A percentile compares a stretch with the other conserved stretches of the same genome.
These are phyloP conservation scores for Ceratothoa steindachneri DNA, from an alignment of 2,888 invertebrate species.

Conservation along the genomic window DNA sequence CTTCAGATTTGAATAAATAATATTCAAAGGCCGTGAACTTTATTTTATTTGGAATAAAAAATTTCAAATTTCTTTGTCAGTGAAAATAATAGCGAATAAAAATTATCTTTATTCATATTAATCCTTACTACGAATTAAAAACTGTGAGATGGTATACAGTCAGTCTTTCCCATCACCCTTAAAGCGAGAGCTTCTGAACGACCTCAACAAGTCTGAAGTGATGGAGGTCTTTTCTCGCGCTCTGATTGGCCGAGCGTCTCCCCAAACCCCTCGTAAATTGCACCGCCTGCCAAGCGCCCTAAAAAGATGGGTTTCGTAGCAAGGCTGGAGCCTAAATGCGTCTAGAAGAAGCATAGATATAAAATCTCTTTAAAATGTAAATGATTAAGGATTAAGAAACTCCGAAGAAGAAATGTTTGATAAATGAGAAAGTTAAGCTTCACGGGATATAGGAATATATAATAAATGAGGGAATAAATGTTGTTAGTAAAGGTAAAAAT, in stretches of 20 bases:
- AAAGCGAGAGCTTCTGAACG: not conserved
- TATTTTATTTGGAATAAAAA: not conserved
- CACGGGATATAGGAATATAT: not conserved
- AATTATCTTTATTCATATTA: not conserved
- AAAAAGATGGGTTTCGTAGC: not conserved
- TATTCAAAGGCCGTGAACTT: not conserved
- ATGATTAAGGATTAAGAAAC: slow-evolving; percentile 11
- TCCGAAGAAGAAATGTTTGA: not conserved
- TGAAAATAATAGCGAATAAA: not conserved
- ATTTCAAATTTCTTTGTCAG: not conserved
- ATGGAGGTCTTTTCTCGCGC: not conserved
- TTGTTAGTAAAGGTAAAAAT: not conserved
- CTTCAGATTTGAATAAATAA: too few species aligned
- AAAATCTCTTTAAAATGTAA: slow-evolving; percentile 11
- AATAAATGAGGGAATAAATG: slow-evolving; percentile 1
- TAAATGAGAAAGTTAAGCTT: slow-evolving; percentile 9
- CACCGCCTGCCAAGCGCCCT: slow-evolving; percentile 9
- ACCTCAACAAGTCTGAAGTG: not conserved
- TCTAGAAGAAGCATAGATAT: slow-evolving; percentile 12
- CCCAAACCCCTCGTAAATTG: not conserved
- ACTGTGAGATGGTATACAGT: not conserved
- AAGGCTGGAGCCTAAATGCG: slow-evolving; percentile 4
- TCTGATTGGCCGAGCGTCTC: not conserved
- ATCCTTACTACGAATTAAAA: not conserved
- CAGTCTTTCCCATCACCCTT: not conserved